A percentile compares a stretch with the other conserved stretches of the same genome.
phyloP scores from a whole-genome alignment of 2,113 vertebrate species.

The Cyprinodon variegatus region DNA sequence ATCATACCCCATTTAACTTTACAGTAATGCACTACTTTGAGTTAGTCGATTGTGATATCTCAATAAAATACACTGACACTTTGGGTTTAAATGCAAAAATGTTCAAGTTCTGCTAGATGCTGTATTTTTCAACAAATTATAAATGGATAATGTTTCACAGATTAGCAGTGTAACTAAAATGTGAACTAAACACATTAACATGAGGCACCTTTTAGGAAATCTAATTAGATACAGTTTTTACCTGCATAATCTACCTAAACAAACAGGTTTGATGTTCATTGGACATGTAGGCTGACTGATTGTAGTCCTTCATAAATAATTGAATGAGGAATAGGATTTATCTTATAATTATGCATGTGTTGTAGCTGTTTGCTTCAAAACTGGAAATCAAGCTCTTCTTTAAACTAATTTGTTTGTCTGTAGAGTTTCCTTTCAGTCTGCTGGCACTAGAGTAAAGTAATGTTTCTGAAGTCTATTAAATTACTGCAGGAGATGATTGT shows the following conservation, averaged over 20 bases:
- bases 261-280: neutral
- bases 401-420: slow-evolving; percentile 21
- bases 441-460: slow-evolving; percentile 26
- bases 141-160: neutral
- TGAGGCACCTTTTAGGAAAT: neutral
- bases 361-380: neutral
- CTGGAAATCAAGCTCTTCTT: slow-evolving; percentile 16
- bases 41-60: neutral
- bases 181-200: neutral
- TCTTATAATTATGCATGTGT: slow-evolving; percentile 6
- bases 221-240: neutral
- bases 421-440: slow-evolving; percentile 28
- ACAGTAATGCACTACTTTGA: neutral
- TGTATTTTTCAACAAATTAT: neutral
- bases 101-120: neutral
- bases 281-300: neutral
- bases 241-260: neutral
- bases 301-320: neutral
- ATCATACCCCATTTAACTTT: neutral
- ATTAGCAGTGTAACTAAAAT: neutral
- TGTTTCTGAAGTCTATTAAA: slow-evolving; percentile 58
- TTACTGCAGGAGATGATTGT: slow-evolving; percentile 59
- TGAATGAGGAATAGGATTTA: neutral
- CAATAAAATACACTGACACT: neutral
- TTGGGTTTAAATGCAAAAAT: neutral